Base-by-base conservation (phyloP, 2,888 invertebrate genomes). In the Leptarthrus brevirostris region DNA sequence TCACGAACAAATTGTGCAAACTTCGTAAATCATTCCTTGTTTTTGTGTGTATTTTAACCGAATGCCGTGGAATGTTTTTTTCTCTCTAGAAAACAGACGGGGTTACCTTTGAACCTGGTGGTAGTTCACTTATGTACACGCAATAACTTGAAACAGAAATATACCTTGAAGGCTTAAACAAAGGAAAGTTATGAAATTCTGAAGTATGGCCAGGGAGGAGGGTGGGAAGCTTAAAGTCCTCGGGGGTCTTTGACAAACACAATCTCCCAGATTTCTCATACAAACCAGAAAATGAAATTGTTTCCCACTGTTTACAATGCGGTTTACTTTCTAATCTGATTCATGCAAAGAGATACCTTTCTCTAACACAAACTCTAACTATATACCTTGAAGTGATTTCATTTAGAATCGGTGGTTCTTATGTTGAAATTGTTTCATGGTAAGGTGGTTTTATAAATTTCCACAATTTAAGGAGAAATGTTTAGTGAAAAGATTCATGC, bases 281-380 rank as follows among this genome's bases (percentile, higher is more conserved):
- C 18, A 58, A 58, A 58, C 18, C 36, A 36, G 36, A 58, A 58
- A 40, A 58, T 58, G 18, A 58, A 58, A 58, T 58, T 58, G 36
- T 58, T 58, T 58, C 36, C 20, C 36, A 20, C 36, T 58, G 26
- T 58, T 58, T 58, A 36, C 36, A 8, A 34, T 36, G 58, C 18
- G 36, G 34, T 36, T 58, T 20, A 58, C 58, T 36, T 58, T 40
- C 58, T 58, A 58, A 58, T 58, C 58, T 58, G 20, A 58, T 58
- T 58, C 18, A 18, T 58, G 36, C 36, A 12, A 40, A 1, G 0
- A 40, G 40, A 12, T 40, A 12, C 40, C 40, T 40, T 40, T 30
- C 30, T 30, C 8, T 30, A 30, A n/a, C n/a, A n/a, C n/a, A n/a
- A n/a, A n/a, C n/a, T n/a, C n/a, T n/a, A n/a, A n/a, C n/a, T n/a